A percentile compares a stretch with the other conserved stretches of the same genome.
Evolutionary conservation across 2,797 vertebrate genomes (phyloP).

Genomic region (Buceros bicornis): DNA sequence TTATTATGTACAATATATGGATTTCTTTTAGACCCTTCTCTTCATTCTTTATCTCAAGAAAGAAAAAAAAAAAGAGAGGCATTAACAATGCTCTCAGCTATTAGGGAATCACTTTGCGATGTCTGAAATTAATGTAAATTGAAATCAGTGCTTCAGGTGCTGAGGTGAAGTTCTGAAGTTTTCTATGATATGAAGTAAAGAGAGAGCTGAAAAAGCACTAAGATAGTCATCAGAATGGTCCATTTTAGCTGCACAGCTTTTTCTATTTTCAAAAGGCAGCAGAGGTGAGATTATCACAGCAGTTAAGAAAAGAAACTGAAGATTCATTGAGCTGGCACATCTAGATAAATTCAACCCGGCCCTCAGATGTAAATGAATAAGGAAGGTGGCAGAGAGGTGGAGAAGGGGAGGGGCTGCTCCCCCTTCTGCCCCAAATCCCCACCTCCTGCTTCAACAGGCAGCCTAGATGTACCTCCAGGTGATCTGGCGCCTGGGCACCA

Average conservation of each 20-base stretch:
- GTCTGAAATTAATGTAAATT: conserved; percentile 52
- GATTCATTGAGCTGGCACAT: background rate
- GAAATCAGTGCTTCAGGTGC: background rate
- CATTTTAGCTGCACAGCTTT: background rate
- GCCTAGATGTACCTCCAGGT: background rate
- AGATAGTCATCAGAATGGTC: background rate
- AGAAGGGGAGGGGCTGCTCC: background rate
- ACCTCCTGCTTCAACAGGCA: background rate
- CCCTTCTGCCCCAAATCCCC: background rate
- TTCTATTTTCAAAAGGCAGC: conserved; percentile 7
- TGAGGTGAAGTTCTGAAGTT: conserved; percentile 34
- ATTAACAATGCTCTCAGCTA: background rate
- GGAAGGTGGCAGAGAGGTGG: background rate
- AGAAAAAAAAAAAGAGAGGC: background rate
- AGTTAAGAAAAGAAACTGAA: conserved; percentile 26
- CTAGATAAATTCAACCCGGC: background rate
- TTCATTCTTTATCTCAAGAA: background rate
- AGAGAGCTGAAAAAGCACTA: background rate
- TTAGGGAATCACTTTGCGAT: background rate
- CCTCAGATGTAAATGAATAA: conserved; percentile 1
- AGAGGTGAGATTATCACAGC: background rate
- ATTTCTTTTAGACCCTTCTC: conserved; percentile 13
- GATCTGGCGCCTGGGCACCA: background rate
- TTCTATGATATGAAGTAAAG: conserved; percentile 3
- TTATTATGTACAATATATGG: background rate